Percentiles rank a stretch among this genome's conserved stretches.
phyloP scores from a whole-genome alignment of 2,113 vertebrate genomes.

The Chionis minor region DNA sequence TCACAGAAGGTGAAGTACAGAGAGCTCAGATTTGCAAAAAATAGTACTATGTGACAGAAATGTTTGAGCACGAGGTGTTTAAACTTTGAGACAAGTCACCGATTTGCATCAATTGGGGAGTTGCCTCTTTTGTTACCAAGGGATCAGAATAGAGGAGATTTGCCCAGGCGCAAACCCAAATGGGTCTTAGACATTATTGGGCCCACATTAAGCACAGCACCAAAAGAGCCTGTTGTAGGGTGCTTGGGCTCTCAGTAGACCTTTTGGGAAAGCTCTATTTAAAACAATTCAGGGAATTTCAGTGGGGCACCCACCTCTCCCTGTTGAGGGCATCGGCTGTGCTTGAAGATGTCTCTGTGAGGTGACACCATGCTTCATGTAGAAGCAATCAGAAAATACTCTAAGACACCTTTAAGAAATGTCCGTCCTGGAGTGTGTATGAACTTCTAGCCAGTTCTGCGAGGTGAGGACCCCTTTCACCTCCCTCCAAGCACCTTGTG shows the following conservation, averaged over 20 bases:
- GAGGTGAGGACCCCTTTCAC: not conserved
- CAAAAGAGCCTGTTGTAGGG: not conserved
- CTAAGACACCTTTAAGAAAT: not conserved
- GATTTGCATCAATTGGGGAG: not conserved
- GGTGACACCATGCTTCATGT: not conserved
- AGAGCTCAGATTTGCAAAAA: not conserved
- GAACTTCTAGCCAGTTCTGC: not conserved
- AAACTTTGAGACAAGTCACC: not conserved
- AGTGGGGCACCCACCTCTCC: not conserved
- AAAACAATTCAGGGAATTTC: not conserved
- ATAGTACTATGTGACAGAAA: not conserved
- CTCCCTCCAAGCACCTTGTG: not conserved
- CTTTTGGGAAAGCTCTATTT: not conserved
- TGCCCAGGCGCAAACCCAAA: not conserved
- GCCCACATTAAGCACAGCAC: not conserved
- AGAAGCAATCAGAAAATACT: not conserved
- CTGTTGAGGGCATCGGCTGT: not conserved
- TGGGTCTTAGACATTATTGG: not conserved
- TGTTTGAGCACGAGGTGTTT: not conserved
- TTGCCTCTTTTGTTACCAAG: not conserved
- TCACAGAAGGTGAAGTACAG: not conserved
- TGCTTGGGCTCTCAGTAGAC: not conserved
- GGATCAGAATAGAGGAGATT: not conserved
- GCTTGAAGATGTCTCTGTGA: not conserved
- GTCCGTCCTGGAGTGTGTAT: not conserved